Percentiles rank a stretch among this genome's conserved stretches.
Conservation (phyloP, 2,113 vertebrate species). For the Tachycineta bicolor region DNA sequence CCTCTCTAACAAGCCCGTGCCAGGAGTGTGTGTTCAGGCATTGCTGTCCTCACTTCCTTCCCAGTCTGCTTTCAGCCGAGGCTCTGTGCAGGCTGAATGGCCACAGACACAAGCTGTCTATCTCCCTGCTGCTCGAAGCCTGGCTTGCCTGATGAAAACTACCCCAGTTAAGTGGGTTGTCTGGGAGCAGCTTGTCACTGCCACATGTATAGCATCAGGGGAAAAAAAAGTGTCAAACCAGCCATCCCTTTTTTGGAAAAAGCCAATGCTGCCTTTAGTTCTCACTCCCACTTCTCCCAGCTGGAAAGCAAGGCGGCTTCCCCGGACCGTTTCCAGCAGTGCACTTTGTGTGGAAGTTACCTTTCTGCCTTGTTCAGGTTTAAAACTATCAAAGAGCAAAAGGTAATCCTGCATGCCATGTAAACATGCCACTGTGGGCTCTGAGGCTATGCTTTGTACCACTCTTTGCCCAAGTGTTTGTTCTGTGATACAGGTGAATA, state of each 20-base stretch:
- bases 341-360: background rate
- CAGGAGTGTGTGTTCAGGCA: background rate
- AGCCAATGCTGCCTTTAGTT: slow-evolving; percentile 1
- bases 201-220: background rate
- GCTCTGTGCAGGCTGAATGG: slow-evolving; percentile 43
- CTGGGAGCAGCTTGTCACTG: background rate
- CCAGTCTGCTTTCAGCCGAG: slow-evolving; percentile 39
- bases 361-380: background rate
- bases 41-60: background rate
- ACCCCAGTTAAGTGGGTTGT: background rate
- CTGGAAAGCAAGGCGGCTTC: background rate
- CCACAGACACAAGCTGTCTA: slow-evolving; percentile 42
- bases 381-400: background rate
- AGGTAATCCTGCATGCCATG: fast-evolving
- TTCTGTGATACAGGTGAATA: background rate
- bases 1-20: background rate
- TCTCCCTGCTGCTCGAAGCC: background rate
- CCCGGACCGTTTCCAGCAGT: background rate
- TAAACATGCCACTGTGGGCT: background rate
- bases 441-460: background rate
- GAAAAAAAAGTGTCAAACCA: background rate
- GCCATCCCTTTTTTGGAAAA: slow-evolving; percentile 50
- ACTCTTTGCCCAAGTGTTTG: background rate
- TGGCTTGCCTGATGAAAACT: slow-evolving; percentile 12
- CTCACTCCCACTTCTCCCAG: slow-evolving; percentile 4